phyloP scores from a whole-genome alignment of 2,113 vertebrate species.

The Tenebrosternarchus preto region DNA sequence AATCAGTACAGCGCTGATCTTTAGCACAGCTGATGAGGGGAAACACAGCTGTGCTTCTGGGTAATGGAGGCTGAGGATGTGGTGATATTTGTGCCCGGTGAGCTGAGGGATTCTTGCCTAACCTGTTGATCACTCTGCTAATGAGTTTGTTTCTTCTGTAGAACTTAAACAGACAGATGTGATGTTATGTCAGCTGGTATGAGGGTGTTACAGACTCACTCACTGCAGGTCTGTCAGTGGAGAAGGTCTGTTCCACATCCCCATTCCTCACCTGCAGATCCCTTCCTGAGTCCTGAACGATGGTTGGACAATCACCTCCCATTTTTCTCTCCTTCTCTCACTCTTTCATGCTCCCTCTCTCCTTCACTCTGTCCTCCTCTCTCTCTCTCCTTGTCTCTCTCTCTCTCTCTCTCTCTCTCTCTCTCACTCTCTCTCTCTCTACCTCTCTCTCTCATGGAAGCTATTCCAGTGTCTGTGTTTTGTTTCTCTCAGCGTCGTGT shows the following conservation, averaged over 20 bases:
- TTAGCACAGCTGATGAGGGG: too few relatives aligned
- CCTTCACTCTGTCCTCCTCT: not conserved
- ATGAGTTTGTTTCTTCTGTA: slow-evolving; percentile 41
- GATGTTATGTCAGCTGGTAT: slow-evolving; percentile 30
- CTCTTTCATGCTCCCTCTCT: not conserved
- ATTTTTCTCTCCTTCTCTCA: not conserved
- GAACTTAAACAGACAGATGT: slow-evolving; percentile 44
- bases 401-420: not conserved
- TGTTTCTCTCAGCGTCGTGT: not conserved
- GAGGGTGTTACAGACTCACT: slow-evolving; percentile 4
- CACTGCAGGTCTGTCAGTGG: not conserved
- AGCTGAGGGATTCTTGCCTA: not conserved
- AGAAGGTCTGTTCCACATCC: too few relatives aligned
- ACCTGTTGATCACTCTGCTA: slow-evolving; percentile 24
- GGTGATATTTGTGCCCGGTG: too few relatives aligned
- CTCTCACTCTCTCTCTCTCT: not conserved
- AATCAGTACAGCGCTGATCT: too few relatives aligned
- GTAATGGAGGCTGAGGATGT: too few relatives aligned
- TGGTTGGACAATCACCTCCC: not conserved
- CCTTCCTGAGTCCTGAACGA: too few relatives aligned
- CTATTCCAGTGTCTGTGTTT: not conserved
- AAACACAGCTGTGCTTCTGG: too few relatives aligned
- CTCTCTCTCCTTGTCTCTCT: not conserved
- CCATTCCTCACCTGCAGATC: not conserved
- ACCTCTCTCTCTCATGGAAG: not conserved